Evolutionary conservation across 2,113 vertebrate species (phyloP).

Genomic region (Cochlearius cochlearius): DNA sequence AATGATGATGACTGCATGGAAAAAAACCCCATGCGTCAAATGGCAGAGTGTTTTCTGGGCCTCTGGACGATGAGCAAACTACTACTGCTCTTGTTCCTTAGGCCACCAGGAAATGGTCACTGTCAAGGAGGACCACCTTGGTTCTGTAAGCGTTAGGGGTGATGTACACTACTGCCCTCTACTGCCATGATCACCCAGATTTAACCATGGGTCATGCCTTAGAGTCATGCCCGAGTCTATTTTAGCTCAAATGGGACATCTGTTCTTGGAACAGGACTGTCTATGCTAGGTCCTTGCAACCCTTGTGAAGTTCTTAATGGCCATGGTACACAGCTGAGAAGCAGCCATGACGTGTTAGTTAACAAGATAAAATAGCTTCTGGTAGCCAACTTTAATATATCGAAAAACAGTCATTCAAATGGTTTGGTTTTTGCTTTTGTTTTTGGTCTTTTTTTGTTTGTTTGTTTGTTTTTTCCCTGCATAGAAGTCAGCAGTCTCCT

Average conservation of each 20-base stretch:
- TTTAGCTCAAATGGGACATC: background rate
- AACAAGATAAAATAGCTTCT: background rate
- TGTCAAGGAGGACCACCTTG: background rate
- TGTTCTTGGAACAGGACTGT: background rate
- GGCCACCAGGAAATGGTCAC: background rate
- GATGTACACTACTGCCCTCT: constrained; percentile 21
- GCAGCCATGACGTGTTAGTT: background rate
- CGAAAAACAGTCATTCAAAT: background rate
- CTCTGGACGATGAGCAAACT: background rate
- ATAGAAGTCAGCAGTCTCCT: background rate
- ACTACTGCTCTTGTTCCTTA: background rate
- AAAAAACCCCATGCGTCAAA: background rate
- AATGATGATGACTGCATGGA: background rate
- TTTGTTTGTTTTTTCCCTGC: too few species aligned
- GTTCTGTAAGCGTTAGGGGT: background rate
- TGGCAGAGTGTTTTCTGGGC: background rate
- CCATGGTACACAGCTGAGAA: background rate
- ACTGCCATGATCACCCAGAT: background rate
- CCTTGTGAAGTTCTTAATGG: background rate
- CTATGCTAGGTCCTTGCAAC: background rate
- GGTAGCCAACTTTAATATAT: background rate
- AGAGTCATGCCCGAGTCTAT: background rate
- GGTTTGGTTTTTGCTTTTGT: background rate
- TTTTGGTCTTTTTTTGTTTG: too few species aligned
- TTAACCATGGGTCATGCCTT: background rate